A percentile compares a stretch with the other conserved stretches of the same genome.
These are phyloP conservation scores for Acleris emargana DNA, from an alignment of 2,888 invertebrate genomes.

Conservation along the genomic window DNA sequence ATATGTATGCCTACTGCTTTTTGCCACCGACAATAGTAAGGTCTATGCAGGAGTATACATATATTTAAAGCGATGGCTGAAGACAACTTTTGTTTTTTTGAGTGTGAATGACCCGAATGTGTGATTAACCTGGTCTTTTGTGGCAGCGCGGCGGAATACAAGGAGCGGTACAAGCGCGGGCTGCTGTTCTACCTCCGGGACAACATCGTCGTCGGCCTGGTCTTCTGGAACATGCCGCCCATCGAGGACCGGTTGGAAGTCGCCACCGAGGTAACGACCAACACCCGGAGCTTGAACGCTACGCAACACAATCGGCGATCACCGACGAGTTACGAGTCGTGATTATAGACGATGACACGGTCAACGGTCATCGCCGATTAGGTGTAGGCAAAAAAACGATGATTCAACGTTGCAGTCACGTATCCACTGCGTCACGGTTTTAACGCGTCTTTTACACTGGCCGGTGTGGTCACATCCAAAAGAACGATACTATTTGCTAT, in stretches of 20 bases:
- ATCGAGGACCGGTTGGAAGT: conserved; percentile 64
- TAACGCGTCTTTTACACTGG: too few relatives aligned
- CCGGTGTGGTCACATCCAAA: too few relatives aligned
- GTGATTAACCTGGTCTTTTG: background rate
- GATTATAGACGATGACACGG: background rate
- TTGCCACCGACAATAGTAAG: too few relatives aligned
- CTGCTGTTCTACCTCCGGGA: conserved; percentile 72
- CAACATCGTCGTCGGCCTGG: conserved; percentile 68
- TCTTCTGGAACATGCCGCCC: conserved; percentile 73
- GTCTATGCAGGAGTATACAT: too few relatives aligned
- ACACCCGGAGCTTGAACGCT: background rate
- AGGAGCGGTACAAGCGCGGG: conserved; percentile 67
- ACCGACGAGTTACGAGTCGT: background rate
- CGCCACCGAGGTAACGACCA: conserved; percentile 61
- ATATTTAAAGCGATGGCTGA: too few relatives aligned
- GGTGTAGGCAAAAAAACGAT: background rate
- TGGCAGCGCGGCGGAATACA: conserved; percentile 56
- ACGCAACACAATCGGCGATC: background rate
- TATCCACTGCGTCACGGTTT: too few relatives aligned
- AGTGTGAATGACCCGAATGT: too few relatives aligned
- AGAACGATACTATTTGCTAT: too few relatives aligned
- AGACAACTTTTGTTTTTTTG: too few relatives aligned
- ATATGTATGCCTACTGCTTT: too few relatives aligned
- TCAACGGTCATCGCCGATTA: background rate
- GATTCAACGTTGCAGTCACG: too few relatives aligned